A percentile compares a stretch with the other conserved stretches of the same genome.
These are phyloP conservation scores for Sylvilagus bachmani DNA, from an alignment of 2,113 vertebrate species.

Conservation along the genomic window DNA sequence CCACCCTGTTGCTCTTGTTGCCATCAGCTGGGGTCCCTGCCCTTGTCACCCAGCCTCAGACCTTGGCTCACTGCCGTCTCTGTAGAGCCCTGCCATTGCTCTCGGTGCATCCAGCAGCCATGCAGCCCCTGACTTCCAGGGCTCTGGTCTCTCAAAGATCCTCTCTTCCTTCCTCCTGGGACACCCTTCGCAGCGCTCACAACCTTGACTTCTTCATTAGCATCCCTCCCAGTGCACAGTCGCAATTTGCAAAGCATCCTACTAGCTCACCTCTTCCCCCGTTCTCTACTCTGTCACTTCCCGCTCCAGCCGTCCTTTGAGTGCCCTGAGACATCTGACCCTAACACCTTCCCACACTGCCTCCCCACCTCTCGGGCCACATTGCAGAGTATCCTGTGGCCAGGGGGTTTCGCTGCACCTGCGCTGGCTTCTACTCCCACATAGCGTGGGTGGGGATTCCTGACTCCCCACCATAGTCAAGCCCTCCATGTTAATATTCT, in stretches of 20 bases:
- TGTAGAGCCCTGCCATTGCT: fast-evolving
- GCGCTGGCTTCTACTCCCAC: neutral
- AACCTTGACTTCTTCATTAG: neutral
- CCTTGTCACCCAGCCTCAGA: neutral
- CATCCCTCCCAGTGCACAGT: neutral
- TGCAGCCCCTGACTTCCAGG: neutral
- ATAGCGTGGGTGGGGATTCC: neutral
- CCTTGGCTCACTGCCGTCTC: neutral
- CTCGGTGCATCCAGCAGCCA: neutral
- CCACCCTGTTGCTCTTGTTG: fast-evolving
- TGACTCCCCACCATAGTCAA: too few species aligned
- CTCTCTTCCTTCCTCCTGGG: neutral
- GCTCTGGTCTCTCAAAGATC: too few species aligned
- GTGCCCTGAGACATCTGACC: neutral
- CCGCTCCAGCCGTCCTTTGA: neutral
- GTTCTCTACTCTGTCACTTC: neutral
- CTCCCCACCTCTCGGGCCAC: neutral
- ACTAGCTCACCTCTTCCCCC: neutral
- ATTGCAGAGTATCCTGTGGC: too few species aligned
- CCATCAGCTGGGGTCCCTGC: neutral
- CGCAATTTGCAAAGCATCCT: neutral
- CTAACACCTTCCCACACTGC: neutral
- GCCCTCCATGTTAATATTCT: too few species aligned
- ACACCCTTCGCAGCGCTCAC: neutral
- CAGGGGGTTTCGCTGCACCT: too few species aligned